These are phyloP conservation scores for Furnarius figulus DNA, from an alignment of 2,113 vertebrate genomes.

Conservation along the genomic window DNA sequence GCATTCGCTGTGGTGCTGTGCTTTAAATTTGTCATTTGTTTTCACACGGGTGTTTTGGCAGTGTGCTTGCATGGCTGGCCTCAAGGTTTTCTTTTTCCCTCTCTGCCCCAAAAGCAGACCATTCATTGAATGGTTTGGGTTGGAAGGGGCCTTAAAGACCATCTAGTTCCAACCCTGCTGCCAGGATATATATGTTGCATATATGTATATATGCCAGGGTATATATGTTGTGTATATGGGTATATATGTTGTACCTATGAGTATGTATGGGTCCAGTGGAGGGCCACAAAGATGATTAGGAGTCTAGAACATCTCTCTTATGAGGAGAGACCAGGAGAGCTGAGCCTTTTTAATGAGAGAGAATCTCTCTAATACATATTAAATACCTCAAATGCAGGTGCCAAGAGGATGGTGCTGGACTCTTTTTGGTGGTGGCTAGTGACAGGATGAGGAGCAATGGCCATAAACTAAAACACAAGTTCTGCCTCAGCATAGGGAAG, in stretches of 20 bases:
- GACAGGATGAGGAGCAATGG: neutral
- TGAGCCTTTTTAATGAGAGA: neutral
- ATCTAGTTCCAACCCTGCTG: neutral
- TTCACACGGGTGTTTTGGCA: neutral
- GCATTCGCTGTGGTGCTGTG: neutral
- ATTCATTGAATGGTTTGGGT: neutral
- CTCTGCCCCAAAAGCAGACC: neutral
- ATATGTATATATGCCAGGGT: neutral
- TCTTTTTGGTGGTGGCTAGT: neutral
- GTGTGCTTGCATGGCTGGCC: neutral
- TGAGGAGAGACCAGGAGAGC: neutral
- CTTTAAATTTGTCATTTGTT: neutral
- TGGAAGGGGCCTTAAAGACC: neutral
- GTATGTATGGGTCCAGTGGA: neutral
- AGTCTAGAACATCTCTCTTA: neutral
- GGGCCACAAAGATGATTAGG: neutral
- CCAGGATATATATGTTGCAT: neutral
- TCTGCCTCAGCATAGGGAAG: neutral
- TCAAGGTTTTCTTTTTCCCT: neutral
- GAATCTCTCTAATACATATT: neutral
- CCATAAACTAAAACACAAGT: neutral
- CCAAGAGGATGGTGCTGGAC: neutral
- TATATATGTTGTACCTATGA: neutral
- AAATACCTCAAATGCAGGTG: neutral
- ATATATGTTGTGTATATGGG: too few species aligned